Evolutionary conservation across 1,140 invertebrate genomes (phyloP), one percentile per base, ranked within the genome.

Genomic region (Propsilocerus akamusi): DNA sequence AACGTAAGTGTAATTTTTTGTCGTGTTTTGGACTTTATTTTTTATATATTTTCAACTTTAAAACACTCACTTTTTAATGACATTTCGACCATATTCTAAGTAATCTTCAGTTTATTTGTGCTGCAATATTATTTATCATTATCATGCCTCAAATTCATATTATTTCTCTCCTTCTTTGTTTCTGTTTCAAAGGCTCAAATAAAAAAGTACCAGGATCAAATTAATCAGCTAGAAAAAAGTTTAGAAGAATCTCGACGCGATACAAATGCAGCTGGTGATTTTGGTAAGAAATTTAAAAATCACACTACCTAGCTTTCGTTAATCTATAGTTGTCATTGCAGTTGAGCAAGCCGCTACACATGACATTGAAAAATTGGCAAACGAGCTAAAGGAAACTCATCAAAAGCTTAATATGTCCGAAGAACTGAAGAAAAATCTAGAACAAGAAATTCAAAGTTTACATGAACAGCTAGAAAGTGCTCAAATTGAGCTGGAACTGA

Each of bases 1-100:
- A 81, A 89, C 76, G 86, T 89, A 73, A 65, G 63, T 57, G 22
- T 48, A 7, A n/a, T n/a, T n/a, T 41, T 41, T 20, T 30, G 2
- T 30, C 28, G 14, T 30, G 28, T 10, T 30, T 10, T 30, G 28
- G 28, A n/a, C n/a, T n/a, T n/a, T n/a, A n/a, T n/a, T n/a, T n/a
- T n/a, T n/a, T n/a, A n/a, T n/a, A n/a, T n/a, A n/a, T n/a, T n/a
- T n/a, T n/a, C n/a, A n/a, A n/a, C n/a, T n/a, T n/a, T n/a, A n/a
- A n/a, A n/a, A n/a, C n/a, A n/a, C n/a, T n/a, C n/a, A n/a, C n/a
- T n/a, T n/a, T n/a, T n/a, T n/a, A n/a, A n/a, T n/a, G n/a, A n/a
- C n/a, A n/a, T n/a, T n/a, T n/a, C n/a, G n/a, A n/a, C n/a, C n/a
- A n/a, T n/a, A n/a, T n/a, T n/a, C n/a, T n/a, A n/a, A n/a, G n/a